Evolutionary conservation across 2,113 vertebrate species (phyloP), one percentile per base, ranked within the genome.

Genomic region (Pycnonotus jocosus): DNA sequence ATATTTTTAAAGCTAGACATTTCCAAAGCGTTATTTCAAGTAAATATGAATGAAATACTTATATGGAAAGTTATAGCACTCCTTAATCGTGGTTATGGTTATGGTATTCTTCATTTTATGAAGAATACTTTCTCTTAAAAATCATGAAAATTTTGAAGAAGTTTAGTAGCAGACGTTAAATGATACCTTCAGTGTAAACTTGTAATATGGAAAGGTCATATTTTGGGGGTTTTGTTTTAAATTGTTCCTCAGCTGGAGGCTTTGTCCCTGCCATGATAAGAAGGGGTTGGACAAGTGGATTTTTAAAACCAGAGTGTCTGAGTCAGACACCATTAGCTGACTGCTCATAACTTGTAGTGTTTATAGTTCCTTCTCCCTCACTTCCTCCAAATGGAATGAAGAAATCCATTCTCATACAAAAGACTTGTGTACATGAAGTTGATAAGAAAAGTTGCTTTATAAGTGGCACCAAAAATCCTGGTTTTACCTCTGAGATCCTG

Each of bases 211-310:
- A 40, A 68, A 37, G 47, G 11, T 45, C 14, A 2, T 48, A 13
- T 33, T 64, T n/a, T 62, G 38, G 4, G 15, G 4, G 3, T 1
- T 64, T 37, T 72, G 21, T 64, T 81, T 77, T 24, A 19, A 73
- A 19, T n/a, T 78, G 11, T 54, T 85, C 15, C 38, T n/a, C 6
- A 38, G 42, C 35, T 81, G 40, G 11, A 27, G 23, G 6, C 15
- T 35, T 73, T 78, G 40, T 77, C 25, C 20, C 65, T 53, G 17
- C 48, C 12, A 2, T 14, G 50, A 22, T 50, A 58, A 18, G 38
- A 40, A 47, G 47, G 35, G 33, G 7, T 64, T 1, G 0, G 16
- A 37, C 24, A 53, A 35, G 23, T 13, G 0, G 9, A 3, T 35
- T 42, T 82, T 74, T 42, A 64, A 69, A 81, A 15, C 44, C 5